Conservation (phyloP, 2,888 invertebrate genomes). For the Acanthococcus lagerstroemiae region DNA sequence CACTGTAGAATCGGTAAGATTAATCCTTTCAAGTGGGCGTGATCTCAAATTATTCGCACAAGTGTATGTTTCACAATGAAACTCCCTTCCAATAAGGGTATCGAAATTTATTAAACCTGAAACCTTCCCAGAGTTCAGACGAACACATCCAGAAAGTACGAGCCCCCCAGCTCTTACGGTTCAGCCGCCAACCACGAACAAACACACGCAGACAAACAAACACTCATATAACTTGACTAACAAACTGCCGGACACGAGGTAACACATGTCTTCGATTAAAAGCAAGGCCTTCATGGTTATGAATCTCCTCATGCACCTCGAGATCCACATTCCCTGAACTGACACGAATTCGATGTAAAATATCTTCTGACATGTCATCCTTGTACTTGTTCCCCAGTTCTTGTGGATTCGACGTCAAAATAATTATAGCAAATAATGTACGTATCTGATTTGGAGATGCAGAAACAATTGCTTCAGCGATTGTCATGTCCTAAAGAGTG, state of each 20-base stretch:
- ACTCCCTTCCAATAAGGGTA: too few relatives aligned
- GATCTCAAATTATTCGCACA: too few relatives aligned
- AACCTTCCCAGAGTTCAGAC: too few relatives aligned
- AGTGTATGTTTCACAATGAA: too few relatives aligned
- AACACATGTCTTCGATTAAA: conserved; percentile 40
- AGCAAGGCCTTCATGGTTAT: conserved; percentile 38
- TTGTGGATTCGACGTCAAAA: conserved; percentile 25
- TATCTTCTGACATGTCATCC: conserved; percentile 34
- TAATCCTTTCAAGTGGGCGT: too few relatives aligned
- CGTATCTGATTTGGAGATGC: conserved; percentile 34
- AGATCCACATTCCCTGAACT: conserved; percentile 33
- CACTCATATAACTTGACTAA: conserved; percentile 36
- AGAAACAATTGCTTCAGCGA: neutral
- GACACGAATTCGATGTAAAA: conserved; percentile 34
- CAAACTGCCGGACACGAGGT: conserved; percentile 38
- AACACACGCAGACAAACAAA: too few relatives aligned
- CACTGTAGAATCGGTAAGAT: too few relatives aligned
- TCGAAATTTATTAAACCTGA: too few relatives aligned
- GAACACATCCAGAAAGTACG: too few relatives aligned
- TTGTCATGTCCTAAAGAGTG: conserved; percentile 37
- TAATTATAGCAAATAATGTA: conserved; percentile 15
- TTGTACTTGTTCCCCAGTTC: conserved; percentile 24
- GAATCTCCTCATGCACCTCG: conserved; percentile 36
- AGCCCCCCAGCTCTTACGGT: too few relatives aligned
- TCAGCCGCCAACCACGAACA: too few relatives aligned